These are phyloP conservation scores for Cochlearius cochlearius DNA, from an alignment of 2,113 vertebrate genomes.

Conservation along the genomic window DNA sequence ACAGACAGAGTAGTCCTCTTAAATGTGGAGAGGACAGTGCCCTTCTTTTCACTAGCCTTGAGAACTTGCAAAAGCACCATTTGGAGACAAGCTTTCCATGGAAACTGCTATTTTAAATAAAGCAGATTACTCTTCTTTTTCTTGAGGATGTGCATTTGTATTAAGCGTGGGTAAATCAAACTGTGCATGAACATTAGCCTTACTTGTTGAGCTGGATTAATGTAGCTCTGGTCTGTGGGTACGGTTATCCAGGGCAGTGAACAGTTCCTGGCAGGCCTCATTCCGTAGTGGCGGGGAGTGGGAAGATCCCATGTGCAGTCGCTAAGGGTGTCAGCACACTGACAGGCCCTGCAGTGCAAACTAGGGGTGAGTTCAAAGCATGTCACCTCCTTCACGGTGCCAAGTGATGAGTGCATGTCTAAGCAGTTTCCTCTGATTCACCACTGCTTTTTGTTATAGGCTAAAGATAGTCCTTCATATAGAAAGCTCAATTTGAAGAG, in stretches of 20 bases:
- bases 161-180: not conserved
- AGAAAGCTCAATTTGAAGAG: not conserved
- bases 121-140: not conserved
- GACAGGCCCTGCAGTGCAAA: not conserved
- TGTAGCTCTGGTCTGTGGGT: not conserved
- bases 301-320: not conserved
- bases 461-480: not conserved
- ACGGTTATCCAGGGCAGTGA: rapidly evolving
- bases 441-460: not conserved
- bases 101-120: not conserved
- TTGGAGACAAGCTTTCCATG: not conserved
- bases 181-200: not conserved
- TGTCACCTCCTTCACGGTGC: not conserved
- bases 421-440: slow-evolving; percentile 34
- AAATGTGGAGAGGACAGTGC: not conserved
- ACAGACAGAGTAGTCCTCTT: not conserved
- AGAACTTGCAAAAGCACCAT: not conserved
- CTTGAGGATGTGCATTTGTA: not conserved
- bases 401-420: slow-evolving; percentile 10
- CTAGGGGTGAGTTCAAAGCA: not conserved
- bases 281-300: not conserved
- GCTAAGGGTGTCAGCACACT: not conserved
- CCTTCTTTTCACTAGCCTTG: not conserved
- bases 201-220: not conserved
- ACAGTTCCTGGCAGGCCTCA: not conserved